Base-by-base conservation (phyloP, 2,888 invertebrate species). In the Agrochola circellaris region DNA sequence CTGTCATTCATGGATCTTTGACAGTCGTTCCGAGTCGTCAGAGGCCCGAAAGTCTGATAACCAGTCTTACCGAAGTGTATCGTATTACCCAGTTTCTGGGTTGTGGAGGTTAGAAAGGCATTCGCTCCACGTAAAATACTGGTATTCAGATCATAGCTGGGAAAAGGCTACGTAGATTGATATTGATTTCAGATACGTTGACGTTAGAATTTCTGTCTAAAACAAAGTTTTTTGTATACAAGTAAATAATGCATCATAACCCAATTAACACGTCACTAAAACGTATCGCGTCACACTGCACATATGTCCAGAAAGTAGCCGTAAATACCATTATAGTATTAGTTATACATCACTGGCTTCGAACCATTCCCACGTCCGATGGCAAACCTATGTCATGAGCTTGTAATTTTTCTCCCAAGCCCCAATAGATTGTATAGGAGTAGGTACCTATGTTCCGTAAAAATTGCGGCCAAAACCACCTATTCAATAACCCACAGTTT, bases 401-500 rank as follows among this genome's bases (percentile, higher is more conserved):
- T 87, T 89, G 92, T 93, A 92, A 92, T 93, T 91, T 92, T 92
- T 92, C 93, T 91, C 80, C 82, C 78, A 81, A 78, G 72, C 86
- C 79, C 81, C 91, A 91, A 93, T 92, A 94, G 89, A 93, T 92
- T 90, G 90, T 93, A 93, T 92, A 89, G 90, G 85, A 89, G 87
- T 17, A 51, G 3, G 30, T 56, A 56, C 20, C 45, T 58, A 87
- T 90, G 89, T 91, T 85, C 84, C 84, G 70, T 85, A 88, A 91
- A 91, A 91, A 89, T 89, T 83, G 85, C 88, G 89, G 87, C 87
- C 89, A 84, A 87, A 88, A 81, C 81, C 83, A 87, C 75, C 90
- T 90, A 91, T 93, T 92, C 92, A 93, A 94, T 93, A 93, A 93
- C 92, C 92, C 87, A 91, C 89, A 90, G 83, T 76, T 61, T 90